A percentile compares a stretch with the other conserved stretches of the same genome.
phyloP scores from a whole-genome alignment of 2,797 vertebrate genomes.

The Oreochromis grahami region DNA sequence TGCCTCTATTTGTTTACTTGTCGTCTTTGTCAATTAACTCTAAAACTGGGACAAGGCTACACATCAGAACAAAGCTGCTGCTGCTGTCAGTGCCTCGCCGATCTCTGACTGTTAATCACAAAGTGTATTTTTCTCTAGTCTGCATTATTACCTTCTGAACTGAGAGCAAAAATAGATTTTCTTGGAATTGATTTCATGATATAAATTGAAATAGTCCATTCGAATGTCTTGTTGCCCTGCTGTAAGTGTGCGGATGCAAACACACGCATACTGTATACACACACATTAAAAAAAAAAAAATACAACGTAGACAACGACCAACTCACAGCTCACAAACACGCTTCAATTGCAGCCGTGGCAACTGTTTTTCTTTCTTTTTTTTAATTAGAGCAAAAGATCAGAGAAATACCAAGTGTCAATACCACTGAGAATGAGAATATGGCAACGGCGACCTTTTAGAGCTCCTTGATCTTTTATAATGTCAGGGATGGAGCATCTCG shows the following conservation, averaged over 20 bases:
- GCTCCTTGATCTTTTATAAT: slow-evolving; percentile 78
- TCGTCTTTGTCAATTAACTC: background rate
- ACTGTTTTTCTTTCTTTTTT: slow-evolving; percentile 69
- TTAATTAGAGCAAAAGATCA: slow-evolving; percentile 81
- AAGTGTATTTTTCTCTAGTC: background rate
- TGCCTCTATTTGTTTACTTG: background rate
- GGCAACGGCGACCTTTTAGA: slow-evolving; percentile 76
- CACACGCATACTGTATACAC: background rate
- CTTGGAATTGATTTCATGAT: background rate
- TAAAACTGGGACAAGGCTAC: background rate
- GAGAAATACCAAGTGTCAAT: slow-evolving; percentile 81
- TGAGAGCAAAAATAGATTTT: background rate
- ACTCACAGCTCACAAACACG: slow-evolving; percentile 38
- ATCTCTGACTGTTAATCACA: background rate
- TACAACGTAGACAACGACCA: slow-evolving; percentile 8
- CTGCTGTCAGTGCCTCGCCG: background rate
- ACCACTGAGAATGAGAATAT: slow-evolving; percentile 71
- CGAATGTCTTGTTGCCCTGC: background rate
- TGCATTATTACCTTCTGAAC: slow-evolving; percentile 4
- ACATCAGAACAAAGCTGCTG: background rate
- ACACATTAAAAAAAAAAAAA: background rate
- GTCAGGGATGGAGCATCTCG: slow-evolving; percentile 71
- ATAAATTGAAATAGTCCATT: background rate
- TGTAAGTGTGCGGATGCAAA: background rate
- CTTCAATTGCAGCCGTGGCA: slow-evolving; percentile 53